A percentile compares a stretch with the other conserved stretches of the same genome.
Conservation (phyloP, 2,797 vertebrate species). For the Gobionotothen gibberifrons region DNA sequence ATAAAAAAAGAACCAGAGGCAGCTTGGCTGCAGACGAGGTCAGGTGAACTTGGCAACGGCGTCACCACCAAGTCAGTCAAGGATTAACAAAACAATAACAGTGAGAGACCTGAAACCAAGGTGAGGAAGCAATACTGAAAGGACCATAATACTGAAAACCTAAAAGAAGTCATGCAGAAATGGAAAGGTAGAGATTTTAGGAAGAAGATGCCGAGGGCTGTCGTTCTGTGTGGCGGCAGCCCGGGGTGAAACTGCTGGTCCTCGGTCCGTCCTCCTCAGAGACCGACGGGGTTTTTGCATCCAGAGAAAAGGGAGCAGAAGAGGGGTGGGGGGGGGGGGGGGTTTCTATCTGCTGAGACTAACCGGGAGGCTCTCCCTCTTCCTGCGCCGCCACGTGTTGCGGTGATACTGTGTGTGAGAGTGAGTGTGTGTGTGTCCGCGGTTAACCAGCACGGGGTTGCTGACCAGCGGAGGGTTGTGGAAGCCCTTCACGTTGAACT, state of each 20-base stretch:
- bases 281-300: conserved; percentile 46
- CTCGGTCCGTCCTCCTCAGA: conserved; percentile 68
- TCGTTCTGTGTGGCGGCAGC: conserved; percentile 65
- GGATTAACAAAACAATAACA: conserved; percentile 4
- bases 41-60: conserved; percentile 47
- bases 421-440: conserved; percentile 80
- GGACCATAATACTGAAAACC: conserved; percentile 62
- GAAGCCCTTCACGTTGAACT: conserved; percentile 92
- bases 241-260: conserved; percentile 83
- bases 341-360: conserved; percentile 94
- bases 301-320: conserved; percentile 42
- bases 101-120: conserved; percentile 52
- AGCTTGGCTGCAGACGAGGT: conserved; percentile 76
- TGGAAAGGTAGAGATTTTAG: conserved; percentile 47
- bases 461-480: conserved; percentile 87
- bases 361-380: conserved; percentile 93
- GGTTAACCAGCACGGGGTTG: conserved; percentile 82
- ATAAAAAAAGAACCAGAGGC: conserved; percentile 64
- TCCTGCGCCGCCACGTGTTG: conserved; percentile 92
- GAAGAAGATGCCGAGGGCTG: conserved; percentile 84
- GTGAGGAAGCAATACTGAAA: conserved; percentile 64
- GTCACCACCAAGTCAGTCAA: conserved; percentile 34
- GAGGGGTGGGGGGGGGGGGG: conserved; percentile 3
- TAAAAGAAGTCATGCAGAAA: conserved; percentile 60
- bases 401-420: conserved; percentile 92